These are phyloP conservation scores for Mayetiola destructor DNA, from an alignment of 2,888 invertebrate genomes.

Conservation along the genomic window DNA sequence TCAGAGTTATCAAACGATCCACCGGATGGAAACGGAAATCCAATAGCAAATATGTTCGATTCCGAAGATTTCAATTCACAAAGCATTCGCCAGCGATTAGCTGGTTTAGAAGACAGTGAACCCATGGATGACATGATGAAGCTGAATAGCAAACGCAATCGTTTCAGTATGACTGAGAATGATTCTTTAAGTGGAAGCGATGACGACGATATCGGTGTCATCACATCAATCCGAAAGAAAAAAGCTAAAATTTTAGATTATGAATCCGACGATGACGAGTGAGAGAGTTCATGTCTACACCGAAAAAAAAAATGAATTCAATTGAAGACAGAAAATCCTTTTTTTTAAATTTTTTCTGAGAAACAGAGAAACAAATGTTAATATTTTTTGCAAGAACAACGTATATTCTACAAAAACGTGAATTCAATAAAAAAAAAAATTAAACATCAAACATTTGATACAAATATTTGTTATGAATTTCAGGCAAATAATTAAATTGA, in stretches of 20 bases:
- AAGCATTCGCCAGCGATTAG: slow-evolving; percentile 30
- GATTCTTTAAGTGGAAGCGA: neutral
- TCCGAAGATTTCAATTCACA: slow-evolving; percentile 32
- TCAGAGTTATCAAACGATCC: slow-evolving; percentile 23
- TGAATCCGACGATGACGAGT: no score
- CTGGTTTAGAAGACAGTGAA: slow-evolving; percentile 25
- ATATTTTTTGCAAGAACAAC: no score
- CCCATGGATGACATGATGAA: slow-evolving; percentile 17
- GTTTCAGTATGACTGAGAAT: neutral
- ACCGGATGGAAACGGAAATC: slow-evolving; percentile 18
- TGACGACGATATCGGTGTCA: no score
- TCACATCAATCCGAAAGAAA: no score
- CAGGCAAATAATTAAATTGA: no score
- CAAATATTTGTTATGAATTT: slow-evolving; percentile 23
- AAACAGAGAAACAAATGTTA: neutral
- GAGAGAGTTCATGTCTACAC: no score
- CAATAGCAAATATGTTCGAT: slow-evolving; percentile 21
- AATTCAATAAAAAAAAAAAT: neutral
- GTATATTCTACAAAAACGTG: neutral
- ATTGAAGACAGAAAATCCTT: neutral
- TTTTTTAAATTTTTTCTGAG: neutral
- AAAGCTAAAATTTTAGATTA: no score
- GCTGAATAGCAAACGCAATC: neutral
- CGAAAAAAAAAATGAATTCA: no score
- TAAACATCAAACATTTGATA: slow-evolving; percentile 23